Conservation (phyloP, 2,888 invertebrate genomes). For the Nephrotoma appendiculata region DNA sequence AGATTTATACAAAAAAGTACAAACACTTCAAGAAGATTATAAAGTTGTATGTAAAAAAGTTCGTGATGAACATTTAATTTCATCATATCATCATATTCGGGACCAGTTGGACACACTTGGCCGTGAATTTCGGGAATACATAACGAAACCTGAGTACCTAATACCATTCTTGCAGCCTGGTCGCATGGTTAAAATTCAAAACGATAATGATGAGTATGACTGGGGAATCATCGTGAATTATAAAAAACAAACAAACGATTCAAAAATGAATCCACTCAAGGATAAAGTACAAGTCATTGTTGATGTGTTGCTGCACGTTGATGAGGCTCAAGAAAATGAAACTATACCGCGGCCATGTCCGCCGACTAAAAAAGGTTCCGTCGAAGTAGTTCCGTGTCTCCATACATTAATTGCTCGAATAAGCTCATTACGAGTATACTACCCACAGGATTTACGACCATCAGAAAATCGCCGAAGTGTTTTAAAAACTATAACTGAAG, state of each 20-base stretch:
- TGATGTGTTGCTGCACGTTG: constrained; percentile 71
- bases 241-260: constrained; percentile 47
- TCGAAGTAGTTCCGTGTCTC: constrained; percentile 79
- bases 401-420: constrained; percentile 71
- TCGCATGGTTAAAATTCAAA: constrained; percentile 79
- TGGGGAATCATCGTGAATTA: constrained; percentile 96
- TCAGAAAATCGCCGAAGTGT: constrained; percentile 75
- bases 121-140: constrained; percentile 57
- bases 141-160: constrained; percentile 76
- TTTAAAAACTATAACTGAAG: constrained; percentile 71
- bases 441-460: constrained; percentile 79
- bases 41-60: constrained; percentile 41
- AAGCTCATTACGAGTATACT: constrained; percentile 78
- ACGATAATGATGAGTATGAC: constrained; percentile 74
- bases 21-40: constrained; percentile 48
- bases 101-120: constrained; percentile 63
- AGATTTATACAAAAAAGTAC: constrained; percentile 63
- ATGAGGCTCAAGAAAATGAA: constrained; percentile 43
- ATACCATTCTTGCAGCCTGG: constrained; percentile 93
- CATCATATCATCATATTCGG: constrained; percentile 72
- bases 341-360: constrained; percentile 55
- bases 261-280: constrained; percentile 35
- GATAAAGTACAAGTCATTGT: constrained; percentile 44
- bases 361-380: constrained; percentile 56
- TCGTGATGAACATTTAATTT: constrained; percentile 58